These are phyloP conservation scores for Girardinichthys multiradiatus DNA, from an alignment of 2,113 vertebrate species.

Conservation along the genomic window DNA sequence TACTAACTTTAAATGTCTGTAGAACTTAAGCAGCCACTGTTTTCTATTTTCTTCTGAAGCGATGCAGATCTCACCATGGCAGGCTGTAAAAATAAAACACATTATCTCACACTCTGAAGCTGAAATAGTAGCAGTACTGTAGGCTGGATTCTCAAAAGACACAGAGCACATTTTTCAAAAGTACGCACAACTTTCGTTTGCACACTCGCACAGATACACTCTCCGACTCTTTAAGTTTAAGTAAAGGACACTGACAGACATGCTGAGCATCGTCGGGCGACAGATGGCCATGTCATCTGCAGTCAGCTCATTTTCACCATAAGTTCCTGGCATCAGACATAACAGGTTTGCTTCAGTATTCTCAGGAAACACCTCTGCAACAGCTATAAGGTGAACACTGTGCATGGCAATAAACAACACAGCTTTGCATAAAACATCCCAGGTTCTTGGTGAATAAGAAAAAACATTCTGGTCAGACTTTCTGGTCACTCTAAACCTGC, in stretches of 20 bases:
- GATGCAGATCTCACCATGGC: conserved; percentile 48
- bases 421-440: conserved; percentile 48
- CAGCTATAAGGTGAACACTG: conserved; percentile 18
- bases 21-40: conserved; percentile 23
- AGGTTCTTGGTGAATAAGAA: conserved; percentile 14
- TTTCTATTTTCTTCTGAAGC: conserved; percentile 45
- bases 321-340: conserved; percentile 30
- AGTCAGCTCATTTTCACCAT: conserved; percentile 10
- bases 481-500: conserved; percentile 14
- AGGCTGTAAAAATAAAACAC: conserved; percentile 29
- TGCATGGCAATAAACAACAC: conserved; percentile 18
- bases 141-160: conserved; percentile 55
- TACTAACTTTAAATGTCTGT: conserved; percentile 9
- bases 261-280: conserved; percentile 25
- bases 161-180: conserved; percentile 22
- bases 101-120: conserved; percentile 46
- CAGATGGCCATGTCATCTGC: conserved; percentile 35
- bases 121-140: conserved; percentile 38
- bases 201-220: not conserved
- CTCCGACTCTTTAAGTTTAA: conserved; percentile 11
- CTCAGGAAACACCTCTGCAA: conserved; percentile 43
- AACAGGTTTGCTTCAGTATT: conserved; percentile 48
- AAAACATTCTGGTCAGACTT: conserved; percentile 28
- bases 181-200: conserved; percentile 30
- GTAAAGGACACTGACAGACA: conserved; percentile 37